Evolutionary conservation across 1,140 invertebrate species (phyloP), one percentile per base, ranked within the genome.

Genomic region (Aphaenogaster floridana): DNA sequence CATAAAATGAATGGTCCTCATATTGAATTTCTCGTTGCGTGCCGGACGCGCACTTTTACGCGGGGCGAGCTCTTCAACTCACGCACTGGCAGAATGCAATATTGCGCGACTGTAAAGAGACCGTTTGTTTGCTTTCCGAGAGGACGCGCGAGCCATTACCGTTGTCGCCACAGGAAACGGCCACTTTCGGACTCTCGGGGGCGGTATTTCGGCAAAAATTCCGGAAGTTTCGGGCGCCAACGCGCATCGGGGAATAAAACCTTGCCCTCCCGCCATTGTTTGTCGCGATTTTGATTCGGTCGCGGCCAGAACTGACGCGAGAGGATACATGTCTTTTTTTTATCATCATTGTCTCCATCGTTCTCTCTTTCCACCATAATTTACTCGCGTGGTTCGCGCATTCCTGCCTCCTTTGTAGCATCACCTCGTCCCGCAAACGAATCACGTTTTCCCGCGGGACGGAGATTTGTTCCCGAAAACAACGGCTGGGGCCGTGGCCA

Each of bases 381-480:
- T 88, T 89, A 68, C 17, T 28, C 69, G 9, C n/a, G 42, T 15
- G 42, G 9, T 48, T 68, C 3, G n/a, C 66, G 42, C 21, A 21
- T 28, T 28, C 5, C 42, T 36, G 15, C 45, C 39, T 17, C 17
- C 4, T 28, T 13, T n/a, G 8, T 21, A 15, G 50, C 7, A 17
- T 57, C 15, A 48, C 52, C 28, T 61, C 69, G 21, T 28, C 0
- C 54, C 15, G 71, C 88, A 83, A 83, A 83, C 63, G 71, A 57
- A 89, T 88, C 71, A 71, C 71, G 54, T 42, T 57, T 50, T 34
- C 52, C 42, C 39, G 36, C 52, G 77, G 42, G 57, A 54, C 72
- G 64, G 61, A 85, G 86, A 89, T 89, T 72, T 78, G 86, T 89
- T 88, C 66, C 54, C 79, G 57, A 13, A 83, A 89, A 63, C 64